Evolutionary conservation across 2,888 invertebrate species (phyloP).

Genomic region (Oasisia sp.): DNA sequence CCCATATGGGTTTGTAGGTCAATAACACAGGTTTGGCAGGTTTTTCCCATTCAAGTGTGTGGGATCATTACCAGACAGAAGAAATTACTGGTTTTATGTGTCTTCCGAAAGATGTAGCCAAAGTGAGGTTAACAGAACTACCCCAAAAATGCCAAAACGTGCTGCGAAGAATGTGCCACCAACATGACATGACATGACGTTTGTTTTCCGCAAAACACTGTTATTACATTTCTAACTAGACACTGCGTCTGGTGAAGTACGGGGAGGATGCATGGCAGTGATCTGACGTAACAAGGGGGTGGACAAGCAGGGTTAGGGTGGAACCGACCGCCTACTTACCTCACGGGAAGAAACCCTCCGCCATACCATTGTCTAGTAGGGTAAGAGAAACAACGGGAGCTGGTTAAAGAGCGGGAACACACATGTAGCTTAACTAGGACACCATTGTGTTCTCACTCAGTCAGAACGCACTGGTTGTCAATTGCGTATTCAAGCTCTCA

Average conservation of each 20-base stretch:
- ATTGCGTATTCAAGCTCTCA: too few relatives aligned
- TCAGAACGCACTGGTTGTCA: not conserved
- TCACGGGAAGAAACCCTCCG: not conserved
- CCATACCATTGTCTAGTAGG: not conserved
- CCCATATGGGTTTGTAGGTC: too few relatives aligned
- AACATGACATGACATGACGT: too few relatives aligned
- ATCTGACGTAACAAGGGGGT: not conserved
- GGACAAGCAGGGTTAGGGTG: slow-evolving; percentile 17
- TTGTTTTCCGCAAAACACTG: not conserved
- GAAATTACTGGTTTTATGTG: too few relatives aligned
- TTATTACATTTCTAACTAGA: not conserved
- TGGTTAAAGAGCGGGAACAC: not conserved
- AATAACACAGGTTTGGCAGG: too few relatives aligned
- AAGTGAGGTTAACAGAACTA: too few relatives aligned
- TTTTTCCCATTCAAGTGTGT: too few relatives aligned
- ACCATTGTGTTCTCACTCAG: not conserved
- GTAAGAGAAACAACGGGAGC: not conserved
- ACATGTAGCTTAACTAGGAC: not conserved
- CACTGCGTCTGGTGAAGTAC: not conserved
- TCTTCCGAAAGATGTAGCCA: too few relatives aligned
- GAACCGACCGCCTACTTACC: not conserved
- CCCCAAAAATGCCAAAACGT: not conserved
- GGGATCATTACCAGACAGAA: too few relatives aligned
- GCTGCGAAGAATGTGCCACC: not conserved
- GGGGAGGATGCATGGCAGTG: not conserved